These are phyloP conservation scores for Nephrocerus scutellatus DNA, from an alignment of 2,888 invertebrate genomes.

Conservation along the genomic window DNA sequence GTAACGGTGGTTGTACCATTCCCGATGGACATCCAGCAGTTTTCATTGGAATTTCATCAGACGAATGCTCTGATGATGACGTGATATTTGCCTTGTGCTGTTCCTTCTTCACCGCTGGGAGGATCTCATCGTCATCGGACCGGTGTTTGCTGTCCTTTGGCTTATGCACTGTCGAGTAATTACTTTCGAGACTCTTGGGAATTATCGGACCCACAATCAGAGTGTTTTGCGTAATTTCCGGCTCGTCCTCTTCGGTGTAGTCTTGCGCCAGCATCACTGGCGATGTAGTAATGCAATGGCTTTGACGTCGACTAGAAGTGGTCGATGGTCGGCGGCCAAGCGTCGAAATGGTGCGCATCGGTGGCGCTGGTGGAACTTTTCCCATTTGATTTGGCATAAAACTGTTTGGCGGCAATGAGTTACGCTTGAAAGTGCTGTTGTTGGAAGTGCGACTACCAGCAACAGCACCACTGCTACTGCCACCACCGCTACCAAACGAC, in stretches of 20 bases:
- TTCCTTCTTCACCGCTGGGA: too few relatives aligned
- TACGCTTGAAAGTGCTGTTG: slow-evolving; percentile 48
- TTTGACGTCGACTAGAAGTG: slow-evolving; percentile 37
- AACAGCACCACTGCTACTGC: slow-evolving; percentile 14
- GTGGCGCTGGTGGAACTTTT: slow-evolving; percentile 61
- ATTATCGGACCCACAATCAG: slow-evolving; percentile 53
- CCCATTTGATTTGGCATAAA: slow-evolving; percentile 37
- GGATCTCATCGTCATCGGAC: too few relatives aligned
- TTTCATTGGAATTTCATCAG: slow-evolving; percentile 5
- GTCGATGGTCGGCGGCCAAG: slow-evolving; percentile 50
- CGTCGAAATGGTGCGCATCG: slow-evolving; percentile 65
- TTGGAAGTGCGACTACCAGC: slow-evolving; percentile 28
- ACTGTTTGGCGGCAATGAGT: slow-evolving; percentile 57
- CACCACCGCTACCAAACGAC: slow-evolving; percentile 11
- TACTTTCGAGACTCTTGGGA: slow-evolving; percentile 39
- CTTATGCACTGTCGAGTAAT: slow-evolving; percentile 26
- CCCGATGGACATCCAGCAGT: not conserved
- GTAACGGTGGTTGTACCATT: too few relatives aligned
- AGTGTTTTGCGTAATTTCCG: slow-evolving; percentile 51
- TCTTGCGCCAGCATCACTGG: slow-evolving; percentile 50
- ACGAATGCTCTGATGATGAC: too few relatives aligned
- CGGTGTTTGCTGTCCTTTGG: slow-evolving; percentile 18
- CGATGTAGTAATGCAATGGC: slow-evolving; percentile 45
- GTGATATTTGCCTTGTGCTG: too few relatives aligned
- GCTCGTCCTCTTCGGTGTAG: slow-evolving; percentile 47